Conservation (phyloP, 2,888 invertebrate species). For the Linnaemya tessellans region DNA sequence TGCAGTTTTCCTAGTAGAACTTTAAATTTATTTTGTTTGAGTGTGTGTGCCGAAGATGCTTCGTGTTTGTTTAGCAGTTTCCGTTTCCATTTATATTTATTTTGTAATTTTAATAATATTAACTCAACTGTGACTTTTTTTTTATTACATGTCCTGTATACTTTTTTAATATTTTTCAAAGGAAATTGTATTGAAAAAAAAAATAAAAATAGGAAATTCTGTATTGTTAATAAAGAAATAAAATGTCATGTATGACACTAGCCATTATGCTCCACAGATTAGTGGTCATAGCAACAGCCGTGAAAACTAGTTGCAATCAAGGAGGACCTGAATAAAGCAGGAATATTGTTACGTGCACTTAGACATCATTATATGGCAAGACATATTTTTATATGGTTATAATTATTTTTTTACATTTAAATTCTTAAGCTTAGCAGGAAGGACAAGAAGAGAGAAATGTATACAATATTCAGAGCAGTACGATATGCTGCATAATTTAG, state of each 20-base stretch:
- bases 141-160: neutral
- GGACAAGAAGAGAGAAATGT: too few species aligned
- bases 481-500: neutral
- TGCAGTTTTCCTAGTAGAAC: neutral
- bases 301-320: neutral
- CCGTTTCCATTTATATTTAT: neutral
- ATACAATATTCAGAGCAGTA: too few species aligned
- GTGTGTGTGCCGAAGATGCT: neutral
- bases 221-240: conserved; percentile 1
- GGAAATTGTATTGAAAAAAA: conserved; percentile 9
- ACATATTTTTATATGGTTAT: neutral
- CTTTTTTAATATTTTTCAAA: neutral
- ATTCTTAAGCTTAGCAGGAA: too few species aligned
- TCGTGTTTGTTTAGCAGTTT: neutral
- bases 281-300: neutral
- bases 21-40: neutral
- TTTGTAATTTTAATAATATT: conserved; percentile 35
- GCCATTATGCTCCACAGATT: conserved; percentile 5
- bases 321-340: neutral
- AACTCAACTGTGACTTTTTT: conserved; percentile 27
- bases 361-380: too few species aligned
- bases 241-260: neutral
- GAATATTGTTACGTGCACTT: too few species aligned
- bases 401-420: too few species aligned
- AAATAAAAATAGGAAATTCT: conserved; percentile 7